Evolutionary conservation across 1,140 invertebrate genomes (phyloP).

Genomic region (Lepidostoma basale): DNA sequence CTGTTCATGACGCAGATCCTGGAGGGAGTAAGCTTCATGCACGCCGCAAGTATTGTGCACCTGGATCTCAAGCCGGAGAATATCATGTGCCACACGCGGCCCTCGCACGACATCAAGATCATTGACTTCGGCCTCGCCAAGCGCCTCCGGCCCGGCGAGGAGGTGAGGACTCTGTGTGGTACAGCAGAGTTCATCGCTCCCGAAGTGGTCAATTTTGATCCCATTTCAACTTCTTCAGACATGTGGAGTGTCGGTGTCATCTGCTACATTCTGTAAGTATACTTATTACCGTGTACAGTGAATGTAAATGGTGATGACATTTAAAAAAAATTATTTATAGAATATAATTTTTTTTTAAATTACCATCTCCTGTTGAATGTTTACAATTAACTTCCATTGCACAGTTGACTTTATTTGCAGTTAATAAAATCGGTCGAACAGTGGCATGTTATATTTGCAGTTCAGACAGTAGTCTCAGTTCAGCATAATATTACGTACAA

Average conservation of each 20-base stretch:
- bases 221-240: conserved; percentile 82
- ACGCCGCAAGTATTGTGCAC: conserved; percentile 83
- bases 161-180: conserved; percentile 83
- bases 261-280: conserved; percentile 89
- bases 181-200: conserved; percentile 95
- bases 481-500: too few species aligned
- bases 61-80: conserved; percentile 94
- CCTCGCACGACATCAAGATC: conserved; percentile 81
- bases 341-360: too few species aligned
- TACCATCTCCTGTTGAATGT: too few species aligned
- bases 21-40: conserved; percentile 89
- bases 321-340: too few species aligned
- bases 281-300: too few species aligned
- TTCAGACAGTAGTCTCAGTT: too few species aligned
- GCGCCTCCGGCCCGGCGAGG: conserved; percentile 71
- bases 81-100: conserved; percentile 85
- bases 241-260: conserved; percentile 95
- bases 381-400: too few species aligned
- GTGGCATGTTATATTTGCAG: too few species aligned
- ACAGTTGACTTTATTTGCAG: too few species aligned
- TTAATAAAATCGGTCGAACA: too few species aligned
- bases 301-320: too few species aligned
- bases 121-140: conserved; percentile 92
- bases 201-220: conserved; percentile 92
- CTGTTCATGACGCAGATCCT: conserved; percentile 92